Evolutionary conservation across 2,797 vertebrate species (phyloP).

Genomic region (Sylvia borin): DNA sequence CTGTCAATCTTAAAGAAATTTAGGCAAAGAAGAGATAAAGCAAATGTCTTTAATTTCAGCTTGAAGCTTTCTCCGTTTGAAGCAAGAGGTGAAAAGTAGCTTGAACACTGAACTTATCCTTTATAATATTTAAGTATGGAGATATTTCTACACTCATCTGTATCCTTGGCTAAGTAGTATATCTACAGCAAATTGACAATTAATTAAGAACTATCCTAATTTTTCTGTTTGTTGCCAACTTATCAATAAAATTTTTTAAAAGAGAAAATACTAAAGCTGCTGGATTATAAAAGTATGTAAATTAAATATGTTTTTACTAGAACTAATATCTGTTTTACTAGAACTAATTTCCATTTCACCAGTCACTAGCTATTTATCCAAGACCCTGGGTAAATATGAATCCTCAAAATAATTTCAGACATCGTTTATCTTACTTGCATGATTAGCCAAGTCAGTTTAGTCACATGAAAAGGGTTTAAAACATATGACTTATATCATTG

Average conservation of each 20-base stretch:
- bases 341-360: neutral
- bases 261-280: neutral
- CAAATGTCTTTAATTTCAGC: slow-evolving; percentile 38
- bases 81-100: neutral
- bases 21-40: slow-evolving; percentile 42
- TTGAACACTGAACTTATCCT: neutral
- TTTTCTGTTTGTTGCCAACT: neutral
- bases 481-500: neutral
- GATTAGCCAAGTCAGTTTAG: neutral
- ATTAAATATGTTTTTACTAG: neutral
- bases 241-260: neutral
- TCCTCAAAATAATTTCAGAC: neutral
- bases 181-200: neutral
- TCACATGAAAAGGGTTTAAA: neutral
- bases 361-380: neutral
- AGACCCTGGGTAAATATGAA: neutral
- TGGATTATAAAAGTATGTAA: neutral
- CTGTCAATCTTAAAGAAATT: slow-evolving; percentile 29
- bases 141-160: neutral
- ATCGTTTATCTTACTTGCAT: neutral
- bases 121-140: neutral
- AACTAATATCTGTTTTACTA: neutral
- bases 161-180: neutral
- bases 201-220: neutral
- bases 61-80: neutral